phyloP scores from a whole-genome alignment of 2,797 vertebrate genomes.

The Mus minutoides region DNA sequence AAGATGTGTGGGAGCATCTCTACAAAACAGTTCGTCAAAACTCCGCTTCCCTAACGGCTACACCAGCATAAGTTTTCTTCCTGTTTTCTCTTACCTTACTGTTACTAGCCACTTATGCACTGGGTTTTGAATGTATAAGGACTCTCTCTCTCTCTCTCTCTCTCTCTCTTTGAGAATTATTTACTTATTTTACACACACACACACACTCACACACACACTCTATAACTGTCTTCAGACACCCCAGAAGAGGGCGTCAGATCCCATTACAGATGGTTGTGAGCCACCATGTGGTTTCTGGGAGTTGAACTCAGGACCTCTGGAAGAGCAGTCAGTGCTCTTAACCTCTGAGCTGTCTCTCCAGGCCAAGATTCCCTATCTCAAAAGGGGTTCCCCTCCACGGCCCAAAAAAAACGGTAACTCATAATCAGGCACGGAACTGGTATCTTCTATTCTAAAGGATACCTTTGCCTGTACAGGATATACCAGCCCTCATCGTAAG shows the following conservation, averaged over 20 bases:
- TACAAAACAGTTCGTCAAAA: neutral
- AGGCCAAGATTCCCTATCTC: neutral
- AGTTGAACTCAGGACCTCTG: neutral
- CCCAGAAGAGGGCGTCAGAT: neutral
- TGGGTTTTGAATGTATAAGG: neutral
- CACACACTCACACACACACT: too few species aligned
- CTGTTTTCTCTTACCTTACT: neutral
- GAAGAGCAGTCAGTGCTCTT: neutral
- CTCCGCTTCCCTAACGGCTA: neutral
- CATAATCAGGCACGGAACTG: neutral
- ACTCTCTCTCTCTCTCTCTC: too few species aligned
- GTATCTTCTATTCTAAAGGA: slow-evolving; percentile 7
- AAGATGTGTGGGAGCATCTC: neutral
- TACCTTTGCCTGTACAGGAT: neutral
- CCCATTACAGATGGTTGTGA: neutral
- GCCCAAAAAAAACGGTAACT: neutral
- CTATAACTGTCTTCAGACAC: neutral
- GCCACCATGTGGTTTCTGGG: neutral
- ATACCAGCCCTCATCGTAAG: neutral
- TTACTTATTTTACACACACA: too few species aligned
- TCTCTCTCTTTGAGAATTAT: too few species aligned
- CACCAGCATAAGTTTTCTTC: neutral
- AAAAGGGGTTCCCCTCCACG: neutral
- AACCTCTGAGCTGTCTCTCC: neutral
- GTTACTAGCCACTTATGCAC: neutral